Evolutionary conservation across 1,140 invertebrate genomes (phyloP).

Genomic region (Papilio helenus): DNA sequence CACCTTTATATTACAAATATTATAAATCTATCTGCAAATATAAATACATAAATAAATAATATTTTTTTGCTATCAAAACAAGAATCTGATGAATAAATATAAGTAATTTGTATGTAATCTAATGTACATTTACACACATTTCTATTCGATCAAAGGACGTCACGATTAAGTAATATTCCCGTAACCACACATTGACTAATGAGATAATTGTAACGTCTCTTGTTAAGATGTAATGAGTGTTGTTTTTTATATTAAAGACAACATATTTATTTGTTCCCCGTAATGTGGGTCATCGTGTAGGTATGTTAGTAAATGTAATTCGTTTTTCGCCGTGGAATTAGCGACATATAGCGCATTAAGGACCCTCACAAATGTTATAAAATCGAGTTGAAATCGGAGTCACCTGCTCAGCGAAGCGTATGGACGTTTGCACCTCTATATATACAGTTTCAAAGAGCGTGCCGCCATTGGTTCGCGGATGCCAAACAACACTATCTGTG

Average conservation of each 20-base stretch:
- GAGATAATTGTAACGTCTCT: neutral
- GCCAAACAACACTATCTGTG: constrained; percentile 56
- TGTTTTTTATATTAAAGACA: neutral
- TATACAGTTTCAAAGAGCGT: constrained; percentile 61
- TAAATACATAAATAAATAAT: neutral
- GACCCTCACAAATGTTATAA: constrained; percentile 2
- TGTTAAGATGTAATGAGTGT: neutral
- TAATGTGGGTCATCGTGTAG: neutral
- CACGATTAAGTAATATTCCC: neutral
- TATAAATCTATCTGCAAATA: neutral
- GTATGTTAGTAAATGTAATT: neutral
- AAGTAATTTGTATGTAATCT: neutral
- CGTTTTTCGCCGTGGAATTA: neutral
- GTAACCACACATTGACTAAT: no score
- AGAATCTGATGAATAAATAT: neutral
- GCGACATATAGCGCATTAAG: neutral
- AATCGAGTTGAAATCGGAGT: constrained; percentile 51
- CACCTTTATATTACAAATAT: neutral
- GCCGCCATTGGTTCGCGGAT: constrained; percentile 53
- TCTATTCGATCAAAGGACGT: neutral
- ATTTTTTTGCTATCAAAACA: neutral
- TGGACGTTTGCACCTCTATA: constrained; percentile 45
- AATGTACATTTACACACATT: neutral
- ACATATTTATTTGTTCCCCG: neutral
- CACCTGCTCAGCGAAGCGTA: constrained; percentile 48